Base-by-base conservation (phyloP, 2,797 vertebrate genomes). In the Hypotaenidia philippensis region DNA sequence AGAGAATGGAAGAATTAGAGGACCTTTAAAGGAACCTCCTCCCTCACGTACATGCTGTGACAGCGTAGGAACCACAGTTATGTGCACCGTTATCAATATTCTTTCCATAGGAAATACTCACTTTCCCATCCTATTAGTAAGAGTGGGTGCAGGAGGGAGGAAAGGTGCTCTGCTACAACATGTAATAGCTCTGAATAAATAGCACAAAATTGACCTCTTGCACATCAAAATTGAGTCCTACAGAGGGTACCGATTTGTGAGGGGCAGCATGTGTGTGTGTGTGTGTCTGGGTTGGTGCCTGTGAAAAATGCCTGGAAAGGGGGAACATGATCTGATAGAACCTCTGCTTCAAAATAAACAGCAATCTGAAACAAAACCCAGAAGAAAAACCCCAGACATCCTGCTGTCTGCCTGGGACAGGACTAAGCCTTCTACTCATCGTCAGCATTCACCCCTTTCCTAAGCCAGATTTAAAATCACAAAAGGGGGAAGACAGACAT, bases 331-430 rank as follows among this genome's bases (percentile, higher is more conserved):
- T 89, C 82, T 88, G 77, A 92, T 70, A 52, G 22, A 83, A 65
- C 5, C 5, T 89, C 83, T 60, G 15, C 45, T 87, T 94, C 93
- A 92, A 87, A 94, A 89, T 52, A 76, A 95, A 66, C 77, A 65
- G 36, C 50, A 57, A 53, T 74, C 53, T 82, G 89, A 87, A 93
- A 71, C 50, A 75, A 81, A 94, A 68, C 40, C 32, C 59, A 77
- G 65, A 90, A 75, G 66, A 92, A 96, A 94, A 93, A 15, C 56
- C 59, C 22, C 27, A 32, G 45, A 44, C 10, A 9, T 7, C 52
- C 53, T 70, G 65, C 60, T 59, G 32, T 26, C 41, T 84, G 21
- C 36, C 56, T 80, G 77, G 31, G 81, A 57, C 21, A 61, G n/a
- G 63, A 70, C 47, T 64, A 45, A 83, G 41, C n/a, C 22, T 65